Evolutionary conservation across 2,113 vertebrate species (phyloP), one percentile per base, ranked within the genome.

Genomic region (Microcebus tavaratra): DNA sequence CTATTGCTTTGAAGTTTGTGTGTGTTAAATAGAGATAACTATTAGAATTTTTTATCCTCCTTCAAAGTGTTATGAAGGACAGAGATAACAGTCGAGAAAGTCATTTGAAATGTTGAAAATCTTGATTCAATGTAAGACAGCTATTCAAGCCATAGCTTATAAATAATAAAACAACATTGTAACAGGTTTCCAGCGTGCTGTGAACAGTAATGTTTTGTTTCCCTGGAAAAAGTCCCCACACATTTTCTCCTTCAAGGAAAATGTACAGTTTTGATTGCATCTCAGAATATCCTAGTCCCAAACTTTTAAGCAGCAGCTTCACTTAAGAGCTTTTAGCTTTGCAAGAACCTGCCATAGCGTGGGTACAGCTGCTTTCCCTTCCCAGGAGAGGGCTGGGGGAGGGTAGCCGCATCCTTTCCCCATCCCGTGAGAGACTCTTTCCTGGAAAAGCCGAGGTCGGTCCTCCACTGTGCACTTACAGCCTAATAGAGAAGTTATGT

Each of bases 401-500:
- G 15, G 36, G 5, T 8, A 20, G 50, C 8, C 25, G 78, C 45
- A 31, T 87, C 90, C 80, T 85, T 97, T 63, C 65, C 73, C 42
- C 85, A 63, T 89, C 91, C 88, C 95, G 92, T 63, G 75, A 90
- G 59, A 96, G 82, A 85, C 89, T 93, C 57, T 59, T 53, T 92
- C 88, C 61, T 95, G 67, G 93, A 92, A 97, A 96, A 97, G 61
- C 34, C 45, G 36, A 94, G 31, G 83, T 96, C 53, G 90, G 95
- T 98, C 98, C 96, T 97, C 97, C 94, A 94, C 85, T 85, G 82
- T 95, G 92, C 94, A 97, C 93, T 95, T 95, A 81, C 45, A 91
- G 89, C 45, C 87, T 98, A 98, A 98, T 94, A 97, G 92, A 84
- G 63, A 98, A 95, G 70, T 96, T 95, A 96, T 96, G 94, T 98